phyloP scores from a whole-genome alignment of 2,797 vertebrate genomes.

The Pampus argenteus region DNA sequence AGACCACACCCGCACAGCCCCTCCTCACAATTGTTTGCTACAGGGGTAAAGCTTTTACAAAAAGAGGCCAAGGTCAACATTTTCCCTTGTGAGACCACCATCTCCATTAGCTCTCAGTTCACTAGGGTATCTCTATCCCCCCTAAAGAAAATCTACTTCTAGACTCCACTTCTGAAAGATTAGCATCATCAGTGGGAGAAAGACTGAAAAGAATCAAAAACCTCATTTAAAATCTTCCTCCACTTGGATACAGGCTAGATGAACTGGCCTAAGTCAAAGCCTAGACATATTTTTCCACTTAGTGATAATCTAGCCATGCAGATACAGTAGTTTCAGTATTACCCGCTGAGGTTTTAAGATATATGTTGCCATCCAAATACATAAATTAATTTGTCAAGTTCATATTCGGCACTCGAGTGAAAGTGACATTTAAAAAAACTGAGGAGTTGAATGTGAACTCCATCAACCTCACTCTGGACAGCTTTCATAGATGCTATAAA shows the following conservation, averaged over 20 bases:
- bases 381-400: too few relatives aligned
- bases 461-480: too few relatives aligned
- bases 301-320: background rate
- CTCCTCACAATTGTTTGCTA: conserved; percentile 72
- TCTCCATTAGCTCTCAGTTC: conserved; percentile 80
- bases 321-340: background rate
- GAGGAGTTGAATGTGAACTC: too few relatives aligned
- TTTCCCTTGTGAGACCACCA: conserved; percentile 68
- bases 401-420: background rate
- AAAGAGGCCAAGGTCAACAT: conserved; percentile 72
- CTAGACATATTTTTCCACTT: background rate
- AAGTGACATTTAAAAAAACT: background rate
- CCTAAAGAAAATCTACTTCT: conserved; percentile 34
- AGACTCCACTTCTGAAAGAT: background rate
- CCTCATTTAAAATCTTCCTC: background rate
- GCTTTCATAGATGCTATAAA: too few relatives aligned
- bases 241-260: background rate
- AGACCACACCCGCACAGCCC: conserved; percentile 48
- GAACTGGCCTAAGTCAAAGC: too few relatives aligned
- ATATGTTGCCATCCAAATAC: background rate
- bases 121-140: conserved; percentile 42
- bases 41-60: conserved; percentile 84
- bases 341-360: background rate
- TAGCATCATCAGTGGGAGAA: background rate
- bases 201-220: background rate